Evolutionary conservation across 1,140 invertebrate genomes (phyloP).

Genomic region (Aricia agestis): DNA sequence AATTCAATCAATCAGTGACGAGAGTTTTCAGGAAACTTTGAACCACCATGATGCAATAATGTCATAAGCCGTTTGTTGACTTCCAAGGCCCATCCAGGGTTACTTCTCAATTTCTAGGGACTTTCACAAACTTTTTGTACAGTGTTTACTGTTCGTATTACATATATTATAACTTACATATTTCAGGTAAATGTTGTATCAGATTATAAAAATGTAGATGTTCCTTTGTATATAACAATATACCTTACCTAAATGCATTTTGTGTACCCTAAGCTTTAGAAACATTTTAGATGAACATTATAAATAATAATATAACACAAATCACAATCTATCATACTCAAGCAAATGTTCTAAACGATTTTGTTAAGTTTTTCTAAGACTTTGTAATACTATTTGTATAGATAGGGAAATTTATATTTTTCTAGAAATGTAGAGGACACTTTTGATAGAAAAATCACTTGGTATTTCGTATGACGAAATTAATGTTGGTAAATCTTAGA

Average conservation of each 20-base stretch:
- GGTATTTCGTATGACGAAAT: not conserved
- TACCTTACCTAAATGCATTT: not conserved
- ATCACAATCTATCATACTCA: not conserved
- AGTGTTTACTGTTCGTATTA: no score
- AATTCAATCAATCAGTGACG: no score
- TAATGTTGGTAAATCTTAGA: constrained; percentile 3
- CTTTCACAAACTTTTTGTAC: no score
- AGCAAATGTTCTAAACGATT: not conserved
- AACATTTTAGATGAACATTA: not conserved
- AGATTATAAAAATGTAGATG: not conserved
- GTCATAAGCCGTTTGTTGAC: no score
- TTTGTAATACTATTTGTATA: constrained; percentile 2
- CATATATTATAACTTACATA: no score
- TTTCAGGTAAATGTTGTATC: no score
- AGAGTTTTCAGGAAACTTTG: no score
- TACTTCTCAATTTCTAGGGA: no score
- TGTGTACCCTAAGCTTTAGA: not conserved
- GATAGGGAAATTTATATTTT: not conserved
- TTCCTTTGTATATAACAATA: not conserved
- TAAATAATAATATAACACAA: constrained; percentile 6
- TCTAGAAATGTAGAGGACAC: not conserved
- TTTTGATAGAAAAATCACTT: not conserved
- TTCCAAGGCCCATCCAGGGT: no score
- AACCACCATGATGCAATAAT: no score
- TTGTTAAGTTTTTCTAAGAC: constrained; percentile 1